Base-by-base conservation (phyloP, 2,113 vertebrate species). In the Oxyruncus cristatus region DNA sequence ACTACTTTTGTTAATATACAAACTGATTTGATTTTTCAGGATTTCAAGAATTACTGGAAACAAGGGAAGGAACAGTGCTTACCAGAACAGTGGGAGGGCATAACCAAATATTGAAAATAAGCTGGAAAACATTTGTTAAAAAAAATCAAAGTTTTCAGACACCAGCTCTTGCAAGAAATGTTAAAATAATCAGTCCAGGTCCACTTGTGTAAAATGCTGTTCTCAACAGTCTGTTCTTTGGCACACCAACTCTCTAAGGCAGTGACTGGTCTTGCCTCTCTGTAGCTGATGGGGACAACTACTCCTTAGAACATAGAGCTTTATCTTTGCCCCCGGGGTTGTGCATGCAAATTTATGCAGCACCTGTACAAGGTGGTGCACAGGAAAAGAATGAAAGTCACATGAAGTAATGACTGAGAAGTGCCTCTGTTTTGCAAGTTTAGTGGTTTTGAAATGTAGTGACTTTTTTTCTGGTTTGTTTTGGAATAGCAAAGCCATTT, bases 241-340 rank as follows among this genome's bases (percentile, higher is more conserved):
- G 17, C 26, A 72, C 56, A 32, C 20, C 26, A 11, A 18, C 4
- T 62, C 28, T 44, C 3, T 22, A 18, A 46, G 28, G 19, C 19
- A 70, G 27, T 44, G 20, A 8, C 15, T 55, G n/a, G 15, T 20
- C 12, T 28, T 9, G 12, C 9, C 13, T 49, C 17, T 68, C 30
- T 73, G 33, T 12, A 83, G 8, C 12, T 11, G 9, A 62, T 58
- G 6, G 7, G 8, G 7, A 27, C 11, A 71, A 3, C 19, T 73
- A 0, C 20, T 30, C 6, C 12, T n/a, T 50, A 52, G 33, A 32
- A 19, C 17, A 14, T 24, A 33, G 0, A 30, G 2, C 5, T 81
- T 74, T 20, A 39, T 17, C 21, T 73, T 70, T 88, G 41, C 12
- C 6, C 4, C 7, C 4, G 12, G 24, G 5, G 10, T 50, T 62